phyloP scores from a whole-genome alignment of 2,113 vertebrate genomes.

The Puma concolor region DNA sequence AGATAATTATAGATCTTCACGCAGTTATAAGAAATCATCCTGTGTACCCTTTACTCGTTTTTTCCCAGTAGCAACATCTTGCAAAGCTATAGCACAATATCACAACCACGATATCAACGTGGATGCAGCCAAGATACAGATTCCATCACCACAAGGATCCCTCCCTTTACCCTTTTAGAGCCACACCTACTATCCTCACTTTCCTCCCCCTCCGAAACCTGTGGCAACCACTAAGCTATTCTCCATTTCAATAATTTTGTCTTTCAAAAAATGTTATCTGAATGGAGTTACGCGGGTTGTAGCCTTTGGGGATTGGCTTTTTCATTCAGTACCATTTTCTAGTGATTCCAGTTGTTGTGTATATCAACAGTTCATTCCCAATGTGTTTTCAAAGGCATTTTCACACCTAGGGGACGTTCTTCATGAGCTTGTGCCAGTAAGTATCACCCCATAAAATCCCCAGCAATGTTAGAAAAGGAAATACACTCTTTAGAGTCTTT shows the following conservation, averaged over 20 bases:
- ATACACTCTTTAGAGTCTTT: background rate
- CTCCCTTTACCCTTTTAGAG: background rate
- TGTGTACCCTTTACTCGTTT: background rate
- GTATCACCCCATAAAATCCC: background rate
- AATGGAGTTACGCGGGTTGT: background rate
- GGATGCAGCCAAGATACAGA: background rate
- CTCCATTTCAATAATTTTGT: background rate
- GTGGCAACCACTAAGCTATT: background rate
- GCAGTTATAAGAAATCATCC: background rate
- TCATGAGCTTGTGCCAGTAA: background rate
- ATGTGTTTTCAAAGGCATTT: background rate
- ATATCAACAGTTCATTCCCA: background rate
- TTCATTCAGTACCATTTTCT: background rate
- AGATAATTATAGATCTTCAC: background rate
- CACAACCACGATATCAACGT: background rate
- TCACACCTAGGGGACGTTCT: background rate
- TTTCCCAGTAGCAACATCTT: background rate
- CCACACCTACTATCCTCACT: background rate
- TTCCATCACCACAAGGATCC: background rate
- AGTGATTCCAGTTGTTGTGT: background rate
- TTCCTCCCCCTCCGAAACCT: background rate
- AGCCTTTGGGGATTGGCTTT: background rate
- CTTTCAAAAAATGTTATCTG: background rate
- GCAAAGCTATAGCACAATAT: background rate
- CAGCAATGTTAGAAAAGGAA: background rate